Conservation (phyloP, 2,113 vertebrate genomes). For the Xiphophorus maculatus region DNA sequence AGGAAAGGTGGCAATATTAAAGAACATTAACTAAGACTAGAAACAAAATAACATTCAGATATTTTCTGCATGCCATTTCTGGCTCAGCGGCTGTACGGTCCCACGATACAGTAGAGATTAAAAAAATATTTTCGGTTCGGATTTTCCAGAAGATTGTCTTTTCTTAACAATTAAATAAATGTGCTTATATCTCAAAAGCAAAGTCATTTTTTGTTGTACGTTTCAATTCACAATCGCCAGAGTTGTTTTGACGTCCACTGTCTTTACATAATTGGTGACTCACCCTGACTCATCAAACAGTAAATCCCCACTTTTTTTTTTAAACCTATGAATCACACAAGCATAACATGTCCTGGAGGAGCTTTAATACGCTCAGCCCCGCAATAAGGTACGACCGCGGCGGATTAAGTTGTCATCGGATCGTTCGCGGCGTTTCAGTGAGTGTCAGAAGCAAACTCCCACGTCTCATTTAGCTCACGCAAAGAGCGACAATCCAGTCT, state of each 20-base stretch:
- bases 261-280: conserved; percentile 58
- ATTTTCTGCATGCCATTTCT: conserved; percentile 15
- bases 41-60: not conserved
- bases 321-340: conserved; percentile 61
- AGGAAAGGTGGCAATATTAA: too few relatives aligned
- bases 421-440: conserved; percentile 53
- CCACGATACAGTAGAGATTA: too few relatives aligned
- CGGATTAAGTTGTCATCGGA: conserved; percentile 69
- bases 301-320: conserved; percentile 64
- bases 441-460: conserved; percentile 56
- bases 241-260: conserved; percentile 9
- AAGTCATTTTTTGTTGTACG: conserved; percentile 12
- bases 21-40: too few relatives aligned
- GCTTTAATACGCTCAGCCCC: conserved; percentile 52
- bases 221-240: conserved; percentile 1
- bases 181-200: not conserved
- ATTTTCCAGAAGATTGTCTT: too few relatives aligned
- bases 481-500: conserved; percentile 3
- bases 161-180: too few relatives aligned
- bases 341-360: conserved; percentile 49
- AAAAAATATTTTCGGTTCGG: too few relatives aligned
- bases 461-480: conserved; percentile 19
- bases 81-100: not conserved
- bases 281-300: conserved; percentile 68
- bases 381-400: conserved; percentile 48